Percentiles rank a stretch among this genome's conserved stretches.
phyloP scores from a whole-genome alignment of 1,140 invertebrate genomes.

The Euborellia annulipes region DNA sequence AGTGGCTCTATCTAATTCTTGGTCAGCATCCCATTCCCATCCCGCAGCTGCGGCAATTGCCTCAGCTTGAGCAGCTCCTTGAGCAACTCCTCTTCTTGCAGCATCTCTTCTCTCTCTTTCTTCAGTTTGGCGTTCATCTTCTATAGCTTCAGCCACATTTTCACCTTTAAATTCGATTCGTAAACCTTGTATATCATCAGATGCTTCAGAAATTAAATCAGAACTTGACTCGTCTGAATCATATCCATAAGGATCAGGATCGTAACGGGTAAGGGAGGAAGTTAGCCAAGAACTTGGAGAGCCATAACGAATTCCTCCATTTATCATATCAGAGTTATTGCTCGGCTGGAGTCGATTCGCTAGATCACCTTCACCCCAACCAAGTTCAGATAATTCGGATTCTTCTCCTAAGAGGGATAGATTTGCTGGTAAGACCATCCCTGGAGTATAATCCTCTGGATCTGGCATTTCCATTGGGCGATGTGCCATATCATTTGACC shows the following conservation, averaged over 20 bases:
- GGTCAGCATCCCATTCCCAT: conserved; percentile 17
- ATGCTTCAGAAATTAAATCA: conserved; percentile 14
- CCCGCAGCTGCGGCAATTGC: conserved; percentile 10
- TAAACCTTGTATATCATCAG: conserved; percentile 35
- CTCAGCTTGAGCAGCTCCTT: too few relatives aligned
- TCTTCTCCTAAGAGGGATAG: conserved; percentile 22
- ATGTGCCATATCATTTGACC: conserved; percentile 74
- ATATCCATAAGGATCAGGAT: conserved; percentile 29
- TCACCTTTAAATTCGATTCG: conserved; percentile 66
- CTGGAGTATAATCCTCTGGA: conserved; percentile 23
- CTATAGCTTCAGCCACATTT: conserved; percentile 69
- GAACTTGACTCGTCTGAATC: conserved; percentile 27
- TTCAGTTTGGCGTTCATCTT: conserved; percentile 35
- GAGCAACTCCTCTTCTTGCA: background rate
- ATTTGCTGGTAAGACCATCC: conserved; percentile 26
- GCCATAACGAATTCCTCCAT: conserved; percentile 18
- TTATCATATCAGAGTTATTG: too few relatives aligned
- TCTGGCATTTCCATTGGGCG: conserved; percentile 12
- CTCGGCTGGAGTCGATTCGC: conserved; percentile 5
- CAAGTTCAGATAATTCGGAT: conserved; percentile 13
- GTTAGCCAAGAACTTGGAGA: conserved; percentile 22
- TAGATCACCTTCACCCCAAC: conserved; percentile 21
- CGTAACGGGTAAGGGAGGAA: conserved; percentile 6
- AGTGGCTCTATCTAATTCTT: conserved; percentile 19
- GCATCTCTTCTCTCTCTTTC: conserved; percentile 21